Base-by-base conservation (phyloP, 1,140 invertebrate species). In the Himalopsyche phryganea region DNA sequence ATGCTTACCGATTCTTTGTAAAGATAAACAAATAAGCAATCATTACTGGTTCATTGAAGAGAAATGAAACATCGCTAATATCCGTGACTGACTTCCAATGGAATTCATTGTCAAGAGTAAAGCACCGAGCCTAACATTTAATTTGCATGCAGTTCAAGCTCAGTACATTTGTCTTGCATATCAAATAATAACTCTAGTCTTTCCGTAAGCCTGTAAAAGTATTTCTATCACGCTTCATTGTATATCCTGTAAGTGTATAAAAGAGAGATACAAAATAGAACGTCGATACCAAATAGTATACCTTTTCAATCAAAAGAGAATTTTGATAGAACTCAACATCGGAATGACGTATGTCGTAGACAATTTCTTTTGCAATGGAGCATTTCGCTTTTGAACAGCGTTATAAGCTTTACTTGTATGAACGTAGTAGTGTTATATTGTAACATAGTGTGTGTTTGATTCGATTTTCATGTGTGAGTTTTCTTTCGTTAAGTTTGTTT, bases 191-290 rank as follows among this genome's bases (percentile, higher is more conserved):
- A 15, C 3, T 3, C 15, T 6, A 4, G 38, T 11, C 38, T n/a
- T 40, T 40, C 38, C 3, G 23, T 28, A 28, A 28, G 23, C 9
- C 23, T 28, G 9, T 9, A 28, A 28, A n/a, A 40, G 38, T 40
- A 40, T 15, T 40, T 40, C 33, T 38, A 13, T 58, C 44, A 23
- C 56, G 2, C 33, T 51, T 28, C 15, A 38, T 15, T 6, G 6
- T 18, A 20, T 46, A 13, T 10, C 6, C 20, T 11, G 19, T 13
- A n/a, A 10, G 6, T 7, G 32, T 18, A 17, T 45, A 9, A 7
- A 38, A 35, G 44, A 58, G 45, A 38, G 42, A 58, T 18, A 46
- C 32, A 58, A 58, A 58, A 51, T 58, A 52, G 49, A 51, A 42
- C 56, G 18, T 44, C 20, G 1, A 14, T 36, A 51, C 17, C 15